These are phyloP conservation scores for Prosapia bicincta DNA, from an alignment of 2,888 invertebrate genomes.

Conservation along the genomic window DNA sequence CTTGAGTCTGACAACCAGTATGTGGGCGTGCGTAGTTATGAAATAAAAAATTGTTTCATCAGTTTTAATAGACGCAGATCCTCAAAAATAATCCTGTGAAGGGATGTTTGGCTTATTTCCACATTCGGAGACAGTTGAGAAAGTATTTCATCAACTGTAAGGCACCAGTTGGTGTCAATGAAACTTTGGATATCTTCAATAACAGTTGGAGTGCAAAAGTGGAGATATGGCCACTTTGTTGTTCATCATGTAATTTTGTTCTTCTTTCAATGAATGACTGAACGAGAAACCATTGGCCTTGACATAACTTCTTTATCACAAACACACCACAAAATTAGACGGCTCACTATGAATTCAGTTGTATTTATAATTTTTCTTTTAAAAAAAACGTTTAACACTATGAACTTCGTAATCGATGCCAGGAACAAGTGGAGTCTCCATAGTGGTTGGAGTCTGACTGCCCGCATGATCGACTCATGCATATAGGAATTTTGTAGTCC, in stretches of 20 bases:
- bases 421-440: slow-evolving; percentile 1
- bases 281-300: slow-evolving; percentile 21
- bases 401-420: slow-evolving; percentile 14
- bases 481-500: no score
- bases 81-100: slow-evolving; percentile 22
- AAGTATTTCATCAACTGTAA: slow-evolving; percentile 15
- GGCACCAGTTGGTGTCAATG: slow-evolving; percentile 3
- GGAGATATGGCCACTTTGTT: slow-evolving; percentile 5
- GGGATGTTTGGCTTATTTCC: slow-evolving; percentile 11
- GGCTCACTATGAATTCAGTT: slow-evolving; percentile 25
- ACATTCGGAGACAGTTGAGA: background rate
- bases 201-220: no score
- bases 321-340: slow-evolving; percentile 12
- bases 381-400: slow-evolving; percentile 15
- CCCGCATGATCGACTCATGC: no score
- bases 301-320: slow-evolving; percentile 14
- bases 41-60: background rate
- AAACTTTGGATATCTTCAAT: background rate
- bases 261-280: slow-evolving; percentile 9
- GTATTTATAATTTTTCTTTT: slow-evolving; percentile 13
- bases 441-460: no score
- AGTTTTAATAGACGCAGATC: slow-evolving; percentile 20
- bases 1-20: slow-evolving; percentile 2
- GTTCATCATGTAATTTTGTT: slow-evolving; percentile 11
- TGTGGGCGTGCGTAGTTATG: background rate